Percentiles rank a stretch among this genome's conserved stretches.
Conservation (phyloP, 2,797 vertebrate genomes). For the Hydrolagus colliei region DNA sequence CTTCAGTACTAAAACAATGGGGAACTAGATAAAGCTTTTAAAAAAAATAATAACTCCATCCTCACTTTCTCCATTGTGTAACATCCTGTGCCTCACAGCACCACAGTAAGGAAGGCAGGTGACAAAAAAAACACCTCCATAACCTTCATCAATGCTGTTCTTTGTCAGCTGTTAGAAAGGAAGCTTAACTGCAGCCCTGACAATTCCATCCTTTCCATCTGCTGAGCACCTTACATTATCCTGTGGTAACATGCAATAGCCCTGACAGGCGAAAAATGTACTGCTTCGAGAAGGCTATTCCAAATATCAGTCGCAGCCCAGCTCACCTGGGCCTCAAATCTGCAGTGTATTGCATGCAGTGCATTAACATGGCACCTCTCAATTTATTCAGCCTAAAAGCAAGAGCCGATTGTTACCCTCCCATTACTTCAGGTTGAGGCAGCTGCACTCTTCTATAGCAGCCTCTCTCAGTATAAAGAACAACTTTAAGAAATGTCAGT, state of each 20-base stretch:
- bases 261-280: slow-evolving; percentile 13
- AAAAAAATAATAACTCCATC: too few species aligned
- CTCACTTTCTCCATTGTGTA: too few species aligned
- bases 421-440: background rate
- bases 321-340: background rate
- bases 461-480: background rate
- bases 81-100: too few species aligned
- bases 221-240: slow-evolving; percentile 7
- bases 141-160: background rate
- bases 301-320: slow-evolving; percentile 22
- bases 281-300: slow-evolving; percentile 7
- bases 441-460: background rate
- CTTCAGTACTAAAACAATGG: too few species aligned
- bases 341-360: background rate
- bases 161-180: background rate
- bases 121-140: background rate
- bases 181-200: background rate
- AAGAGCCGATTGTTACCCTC: slow-evolving; percentile 7
- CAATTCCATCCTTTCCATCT: slow-evolving; percentile 1
- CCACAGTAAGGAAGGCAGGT: background rate
- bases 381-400: background rate
- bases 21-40: too few species aligned
- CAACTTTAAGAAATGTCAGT: background rate
- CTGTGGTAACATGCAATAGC: background rate
- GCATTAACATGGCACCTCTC: too few species aligned